Evolutionary conservation across 2,113 vertebrate species (phyloP), one percentile per base, ranked within the genome.

Genomic region (Malaclemys terrapin): DNA sequence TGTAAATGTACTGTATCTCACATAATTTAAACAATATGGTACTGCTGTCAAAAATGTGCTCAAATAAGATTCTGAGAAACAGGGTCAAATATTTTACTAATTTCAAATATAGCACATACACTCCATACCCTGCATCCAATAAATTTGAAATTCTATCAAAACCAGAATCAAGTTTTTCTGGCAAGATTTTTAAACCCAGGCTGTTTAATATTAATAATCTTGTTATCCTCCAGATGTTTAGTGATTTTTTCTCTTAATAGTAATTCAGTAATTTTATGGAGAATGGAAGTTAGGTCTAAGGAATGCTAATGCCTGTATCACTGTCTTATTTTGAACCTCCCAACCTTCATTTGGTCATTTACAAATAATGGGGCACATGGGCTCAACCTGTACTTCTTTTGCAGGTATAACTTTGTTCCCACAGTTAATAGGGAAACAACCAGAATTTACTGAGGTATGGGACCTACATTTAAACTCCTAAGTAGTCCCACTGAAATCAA

Each of bases 401-500:
- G 24, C 42, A 76, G 42, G 5, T 3, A 86, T 92, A 92, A 11
- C 10, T 56, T 87, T 57, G 2, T 80, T 85, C 45, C 38, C 75
- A 1, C 1, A 59, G 3, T 5, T 54, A 20, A 53, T 85, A 62
- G 62, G 62, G 53, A 87, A 91, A 1, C 1, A 1, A 0, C 45
- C 53, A 31, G 1, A 24, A 5, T 81, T 85, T 93, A 8, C 54
- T 76, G 82, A 85, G 11, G 19, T 1, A 20, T 13, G 25, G 22
- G 22, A 10, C 24, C 45, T 45, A 25, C 45, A 11, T 25, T 76
- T 76, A 76, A 76, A 25, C 22, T 14, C 42, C 10, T 76, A 22
- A 45, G 22, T 13, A 45, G 2, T 56, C 31, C 5, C 57, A 45
- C 29, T 38, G 38, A 88, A 94, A 80, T 25, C 81, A 84, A 2